Percentiles rank a stretch among this genome's conserved stretches.
phyloP scores from a whole-genome alignment of 2,113 vertebrate genomes.

The Suncus etruscus region DNA sequence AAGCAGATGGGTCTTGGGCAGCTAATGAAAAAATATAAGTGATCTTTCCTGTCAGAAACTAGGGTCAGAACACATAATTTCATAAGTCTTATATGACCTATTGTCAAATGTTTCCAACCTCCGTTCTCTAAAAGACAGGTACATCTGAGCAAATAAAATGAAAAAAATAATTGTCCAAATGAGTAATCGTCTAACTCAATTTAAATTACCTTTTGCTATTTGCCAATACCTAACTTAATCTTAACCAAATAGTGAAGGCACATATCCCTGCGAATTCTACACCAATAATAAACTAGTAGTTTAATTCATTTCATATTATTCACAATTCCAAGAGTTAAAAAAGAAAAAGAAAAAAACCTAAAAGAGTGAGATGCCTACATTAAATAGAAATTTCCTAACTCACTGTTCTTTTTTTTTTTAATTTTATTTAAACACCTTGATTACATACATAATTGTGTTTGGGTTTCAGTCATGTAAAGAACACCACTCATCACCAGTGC shows the following conservation, averaged over 20 bases:
- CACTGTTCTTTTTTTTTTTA: not conserved
- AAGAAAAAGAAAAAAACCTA: not conserved
- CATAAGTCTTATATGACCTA: too few species aligned
- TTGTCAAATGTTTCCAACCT: too few species aligned
- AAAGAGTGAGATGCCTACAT: not conserved
- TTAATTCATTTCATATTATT: constrained; percentile 33
- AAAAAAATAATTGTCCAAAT: constrained; percentile 34
- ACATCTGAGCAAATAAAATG: constrained; percentile 47
- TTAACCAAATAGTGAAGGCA: constrained; percentile 32
- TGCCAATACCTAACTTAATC: constrained; percentile 34
- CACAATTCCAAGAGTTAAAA: constrained; percentile 14
- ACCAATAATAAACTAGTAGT: constrained; percentile 18
- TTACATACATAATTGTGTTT: too few species aligned
- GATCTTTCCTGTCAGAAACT: too few species aligned
- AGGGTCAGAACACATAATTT: too few species aligned
- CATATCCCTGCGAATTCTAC: not conserved
- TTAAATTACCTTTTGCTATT: constrained; percentile 48
- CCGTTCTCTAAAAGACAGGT: not conserved
- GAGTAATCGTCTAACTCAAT: constrained; percentile 22
- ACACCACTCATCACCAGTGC: too few species aligned
- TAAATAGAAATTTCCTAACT: constrained; percentile 43
- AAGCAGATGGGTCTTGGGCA: too few species aligned
- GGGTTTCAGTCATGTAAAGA: too few species aligned
- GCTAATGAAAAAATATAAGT: too few species aligned
- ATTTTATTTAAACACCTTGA: too few species aligned